Evolutionary conservation across 1,140 invertebrate genomes (phyloP).

Genomic region (Hycleus cichorii): DNA sequence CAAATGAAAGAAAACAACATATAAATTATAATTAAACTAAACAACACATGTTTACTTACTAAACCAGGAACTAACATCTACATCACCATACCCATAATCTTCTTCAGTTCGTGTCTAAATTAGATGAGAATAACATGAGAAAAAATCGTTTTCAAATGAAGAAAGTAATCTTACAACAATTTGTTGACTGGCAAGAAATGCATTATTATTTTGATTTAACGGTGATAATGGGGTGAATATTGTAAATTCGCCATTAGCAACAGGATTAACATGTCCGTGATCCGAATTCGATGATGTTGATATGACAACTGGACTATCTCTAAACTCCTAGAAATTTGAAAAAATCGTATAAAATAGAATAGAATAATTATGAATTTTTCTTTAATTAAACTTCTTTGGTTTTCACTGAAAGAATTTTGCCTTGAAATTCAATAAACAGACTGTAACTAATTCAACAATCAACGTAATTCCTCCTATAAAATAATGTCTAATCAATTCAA

Average conservation of each 20-base stretch:
- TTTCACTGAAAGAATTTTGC: slow-evolving; percentile 9
- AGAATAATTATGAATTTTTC: background rate
- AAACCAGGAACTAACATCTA: slow-evolving; percentile 36
- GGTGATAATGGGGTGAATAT: slow-evolving; percentile 38
- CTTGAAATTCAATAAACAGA: slow-evolving; percentile 11
- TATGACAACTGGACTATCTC: slow-evolving; percentile 33
- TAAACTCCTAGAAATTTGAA: slow-evolving; percentile 29
- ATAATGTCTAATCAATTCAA: too few relatives aligned
- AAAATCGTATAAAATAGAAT: slow-evolving; percentile 3
- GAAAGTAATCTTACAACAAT: slow-evolving; percentile 27
- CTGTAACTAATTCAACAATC: background rate
- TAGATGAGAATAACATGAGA: background rate
- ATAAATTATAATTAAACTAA: background rate
- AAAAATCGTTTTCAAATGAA: background rate
- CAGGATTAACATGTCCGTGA: slow-evolving; percentile 37
- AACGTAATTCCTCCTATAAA: background rate
- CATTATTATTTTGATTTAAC: slow-evolving; percentile 33
- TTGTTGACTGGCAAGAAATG: slow-evolving; percentile 31
- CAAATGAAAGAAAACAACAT: background rate
- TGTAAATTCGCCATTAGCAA: slow-evolving; percentile 39
- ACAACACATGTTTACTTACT: slow-evolving; percentile 26
- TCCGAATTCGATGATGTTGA: slow-evolving; percentile 32
- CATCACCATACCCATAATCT: slow-evolving; percentile 30
- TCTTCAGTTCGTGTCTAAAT: slow-evolving; percentile 29
- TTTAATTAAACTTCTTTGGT: background rate